phyloP scores from a whole-genome alignment of 2,888 invertebrate genomes.

The Tromatobia lineatoria region DNA sequence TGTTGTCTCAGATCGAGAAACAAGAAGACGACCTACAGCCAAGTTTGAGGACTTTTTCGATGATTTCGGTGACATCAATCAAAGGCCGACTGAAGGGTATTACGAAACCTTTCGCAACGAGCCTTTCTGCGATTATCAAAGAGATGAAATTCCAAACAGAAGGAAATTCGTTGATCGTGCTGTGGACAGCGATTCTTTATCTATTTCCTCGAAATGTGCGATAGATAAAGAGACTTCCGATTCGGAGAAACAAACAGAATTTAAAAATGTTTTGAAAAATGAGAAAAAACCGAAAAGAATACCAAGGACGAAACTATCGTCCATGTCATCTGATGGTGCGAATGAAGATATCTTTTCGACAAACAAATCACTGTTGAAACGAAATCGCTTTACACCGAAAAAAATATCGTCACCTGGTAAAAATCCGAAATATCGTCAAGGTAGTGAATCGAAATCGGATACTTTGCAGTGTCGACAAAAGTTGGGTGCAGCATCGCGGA shows the following conservation, averaged over 20 bases:
- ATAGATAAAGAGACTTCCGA: neutral
- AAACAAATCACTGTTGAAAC: neutral
- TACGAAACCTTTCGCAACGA: neutral
- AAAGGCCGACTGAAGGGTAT: neutral
- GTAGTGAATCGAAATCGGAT: conserved; percentile 2
- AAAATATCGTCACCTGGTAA: neutral
- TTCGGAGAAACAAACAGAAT: neutral
- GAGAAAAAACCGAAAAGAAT: no score
- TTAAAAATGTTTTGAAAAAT: no score
- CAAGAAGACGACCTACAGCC: neutral
- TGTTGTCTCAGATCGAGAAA: neutral
- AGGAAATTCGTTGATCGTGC: conserved; percentile 33
- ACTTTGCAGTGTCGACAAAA: neutral
- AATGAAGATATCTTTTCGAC: neutral
- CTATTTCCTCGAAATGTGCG: neutral
- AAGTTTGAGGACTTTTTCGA: conserved; percentile 1
- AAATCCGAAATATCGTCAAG: neutral
- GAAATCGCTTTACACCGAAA: neutral
- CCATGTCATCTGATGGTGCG: neutral
- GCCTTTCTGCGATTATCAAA: conserved; percentile 24
- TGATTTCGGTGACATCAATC: neutral
- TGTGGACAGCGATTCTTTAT: conserved; percentile 27
- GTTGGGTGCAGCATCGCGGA: neutral
- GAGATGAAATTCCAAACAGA: neutral
- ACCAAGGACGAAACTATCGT: neutral